Evolutionary conservation across 2,888 invertebrate genomes (phyloP).

Genomic region (Lochmaea crataegi): DNA sequence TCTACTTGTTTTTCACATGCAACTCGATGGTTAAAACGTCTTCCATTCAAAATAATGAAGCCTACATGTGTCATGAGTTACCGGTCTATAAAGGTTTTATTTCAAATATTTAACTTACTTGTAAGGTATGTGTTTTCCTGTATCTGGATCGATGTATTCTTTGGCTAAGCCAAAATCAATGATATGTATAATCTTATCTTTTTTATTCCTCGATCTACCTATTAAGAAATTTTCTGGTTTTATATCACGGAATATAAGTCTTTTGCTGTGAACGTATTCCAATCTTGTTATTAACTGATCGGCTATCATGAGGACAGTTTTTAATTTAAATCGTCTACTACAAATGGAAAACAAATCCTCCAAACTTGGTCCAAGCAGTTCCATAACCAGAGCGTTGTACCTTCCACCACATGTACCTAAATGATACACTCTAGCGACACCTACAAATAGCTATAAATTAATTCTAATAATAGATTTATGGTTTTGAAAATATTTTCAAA

Average conservation of each 20-base stretch:
- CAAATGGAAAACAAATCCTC: slow-evolving; percentile 81
- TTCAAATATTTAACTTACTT: slow-evolving; percentile 46
- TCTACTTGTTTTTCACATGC: too few relatives aligned
- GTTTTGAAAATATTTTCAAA: too few relatives aligned
- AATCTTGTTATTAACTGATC: slow-evolving; percentile 89
- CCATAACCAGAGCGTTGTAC: slow-evolving; percentile 81
- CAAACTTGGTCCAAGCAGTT: slow-evolving; percentile 77
- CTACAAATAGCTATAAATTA: slow-evolving; percentile 55
- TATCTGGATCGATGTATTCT: slow-evolving; percentile 99
- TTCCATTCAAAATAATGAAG: too few relatives aligned
- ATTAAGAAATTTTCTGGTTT: slow-evolving; percentile 99
- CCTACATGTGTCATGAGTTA: too few relatives aligned
- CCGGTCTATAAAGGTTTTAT: too few relatives aligned
- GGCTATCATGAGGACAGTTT: slow-evolving; percentile 79
- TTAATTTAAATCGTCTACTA: slow-evolving; percentile 76
- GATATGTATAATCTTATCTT: slow-evolving; percentile 99
- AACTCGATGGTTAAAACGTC: too few relatives aligned
- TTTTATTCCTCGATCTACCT: slow-evolving; percentile 96
- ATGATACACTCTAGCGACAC: slow-evolving; percentile 79
- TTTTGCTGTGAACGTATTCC: slow-evolving; percentile 99
- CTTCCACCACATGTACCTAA: slow-evolving; percentile 78
- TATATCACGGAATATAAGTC: slow-evolving; percentile 98
- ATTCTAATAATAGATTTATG: too few relatives aligned
- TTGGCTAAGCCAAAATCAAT: slow-evolving; percentile 99
- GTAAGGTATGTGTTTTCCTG: slow-evolving; percentile 99